phyloP scores from a whole-genome alignment of 2,113 vertebrate species.

The Carassius carassius region DNA sequence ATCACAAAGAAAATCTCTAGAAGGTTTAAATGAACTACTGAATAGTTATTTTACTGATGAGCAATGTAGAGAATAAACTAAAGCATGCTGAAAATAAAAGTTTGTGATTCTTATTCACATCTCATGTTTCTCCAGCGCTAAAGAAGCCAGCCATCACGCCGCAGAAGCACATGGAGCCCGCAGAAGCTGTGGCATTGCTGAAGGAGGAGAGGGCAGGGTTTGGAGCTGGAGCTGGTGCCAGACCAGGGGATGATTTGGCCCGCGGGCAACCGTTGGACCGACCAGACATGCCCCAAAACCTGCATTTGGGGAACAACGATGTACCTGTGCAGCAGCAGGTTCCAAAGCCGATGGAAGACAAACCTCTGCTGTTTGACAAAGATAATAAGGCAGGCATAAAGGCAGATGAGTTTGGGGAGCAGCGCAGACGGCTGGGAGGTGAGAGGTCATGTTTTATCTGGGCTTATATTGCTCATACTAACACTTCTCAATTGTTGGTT shows the following conservation, averaged over 20 bases:
- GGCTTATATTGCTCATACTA: neutral
- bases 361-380: constrained; percentile 70
- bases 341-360: constrained; percentile 62
- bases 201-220: constrained; percentile 55
- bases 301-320: constrained; percentile 46
- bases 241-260: constrained; percentile 59
- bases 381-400: constrained; percentile 73
- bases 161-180: constrained; percentile 64
- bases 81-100: neutral
- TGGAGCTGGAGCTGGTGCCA: constrained; percentile 53
- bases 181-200: constrained; percentile 50
- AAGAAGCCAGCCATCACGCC: constrained; percentile 77
- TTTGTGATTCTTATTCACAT: neutral
- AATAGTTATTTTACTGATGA: neutral
- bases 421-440: constrained; percentile 71
- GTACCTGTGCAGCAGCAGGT: constrained; percentile 55
- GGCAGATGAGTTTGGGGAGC: constrained; percentile 77
- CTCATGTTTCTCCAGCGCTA: constrained; percentile 61
- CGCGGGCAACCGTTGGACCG: constrained; percentile 65
- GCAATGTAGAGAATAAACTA: neutral
- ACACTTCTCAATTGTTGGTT: neutral
- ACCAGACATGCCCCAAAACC: constrained; percentile 65
- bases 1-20: neutral
- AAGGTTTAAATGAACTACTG: neutral
- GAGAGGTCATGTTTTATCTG: constrained; percentile 7